Conservation (phyloP, 2,888 invertebrate genomes). For the Loripinus fragilis region DNA sequence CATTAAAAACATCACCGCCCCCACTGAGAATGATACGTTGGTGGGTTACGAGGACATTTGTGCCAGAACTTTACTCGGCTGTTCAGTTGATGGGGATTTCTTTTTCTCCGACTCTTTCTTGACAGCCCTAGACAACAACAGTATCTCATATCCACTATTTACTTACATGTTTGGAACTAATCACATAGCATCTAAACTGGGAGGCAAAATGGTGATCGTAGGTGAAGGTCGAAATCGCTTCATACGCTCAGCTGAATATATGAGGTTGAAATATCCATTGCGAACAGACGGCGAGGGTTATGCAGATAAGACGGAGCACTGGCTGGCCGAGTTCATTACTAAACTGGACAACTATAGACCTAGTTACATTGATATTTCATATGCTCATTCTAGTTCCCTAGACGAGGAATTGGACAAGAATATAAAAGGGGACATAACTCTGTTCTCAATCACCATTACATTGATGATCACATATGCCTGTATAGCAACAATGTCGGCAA, state of each 20-base stretch:
- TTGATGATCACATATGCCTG: constrained; percentile 51
- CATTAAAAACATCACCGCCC: constrained; percentile 35
- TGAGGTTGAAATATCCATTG: background rate
- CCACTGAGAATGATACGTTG: constrained; percentile 7
- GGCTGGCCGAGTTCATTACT: background rate
- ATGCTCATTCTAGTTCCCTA: constrained; percentile 65
- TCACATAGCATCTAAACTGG: constrained; percentile 10
- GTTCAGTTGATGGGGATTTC: constrained; percentile 22
- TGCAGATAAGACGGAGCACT: background rate
- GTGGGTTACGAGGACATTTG: constrained; percentile 27
- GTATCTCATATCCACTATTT: constrained; percentile 35
- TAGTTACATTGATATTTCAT: constrained; percentile 35
- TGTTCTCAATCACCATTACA: constrained; percentile 40
- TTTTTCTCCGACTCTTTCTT: constrained; percentile 35
- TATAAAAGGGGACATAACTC: constrained; percentile 41
- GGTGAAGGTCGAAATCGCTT: background rate
- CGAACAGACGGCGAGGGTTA: constrained; percentile 18
- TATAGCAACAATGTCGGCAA: constrained; percentile 43
- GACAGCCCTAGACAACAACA: constrained; percentile 5
- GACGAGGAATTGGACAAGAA: constrained; percentile 63
- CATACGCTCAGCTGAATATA: background rate
- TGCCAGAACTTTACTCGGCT: constrained; percentile 6
- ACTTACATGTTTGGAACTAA: background rate
- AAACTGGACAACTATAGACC: background rate
- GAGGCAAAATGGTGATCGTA: constrained; percentile 18